Conservation (phyloP, 1,140 invertebrate species). For the Ceratitis capitata region DNA sequence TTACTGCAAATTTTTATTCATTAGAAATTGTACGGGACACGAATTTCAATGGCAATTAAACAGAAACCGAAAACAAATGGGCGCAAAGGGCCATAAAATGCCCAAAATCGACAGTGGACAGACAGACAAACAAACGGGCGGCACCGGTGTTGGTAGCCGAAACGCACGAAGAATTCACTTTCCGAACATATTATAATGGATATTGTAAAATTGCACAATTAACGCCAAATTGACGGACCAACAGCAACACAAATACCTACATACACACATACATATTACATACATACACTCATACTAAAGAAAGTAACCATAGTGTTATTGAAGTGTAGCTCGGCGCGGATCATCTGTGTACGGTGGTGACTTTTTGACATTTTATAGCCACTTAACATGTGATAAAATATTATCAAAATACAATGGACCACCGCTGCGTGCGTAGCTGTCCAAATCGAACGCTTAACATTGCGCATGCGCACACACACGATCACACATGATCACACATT, state of each 20-base stretch:
- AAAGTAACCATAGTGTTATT: too few species aligned
- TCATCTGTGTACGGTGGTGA: slow-evolving; percentile 13
- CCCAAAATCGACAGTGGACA: too few species aligned
- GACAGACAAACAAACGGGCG: background rate
- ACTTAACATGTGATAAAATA: slow-evolving; percentile 41
- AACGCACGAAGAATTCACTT: slow-evolving; percentile 8
- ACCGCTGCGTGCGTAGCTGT: slow-evolving; percentile 11
- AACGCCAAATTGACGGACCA: slow-evolving; percentile 10
- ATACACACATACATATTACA: background rate
- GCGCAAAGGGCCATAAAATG: slow-evolving; percentile 11
- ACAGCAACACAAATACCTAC: background rate
- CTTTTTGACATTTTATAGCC: slow-evolving; percentile 37
- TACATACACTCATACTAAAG: too few species aligned
- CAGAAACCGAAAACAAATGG: slow-evolving; percentile 36
- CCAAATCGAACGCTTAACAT: background rate
- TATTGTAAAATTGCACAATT: slow-evolving; percentile 28
- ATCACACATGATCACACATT: slow-evolving; percentile 31
- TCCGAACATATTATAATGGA: background rate
- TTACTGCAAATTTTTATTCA: slow-evolving; percentile 25
- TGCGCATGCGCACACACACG: background rate
- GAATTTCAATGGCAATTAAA: slow-evolving; percentile 32
- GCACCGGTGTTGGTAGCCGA: background rate
- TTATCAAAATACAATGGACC: slow-evolving; percentile 36
- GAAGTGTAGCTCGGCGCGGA: background rate
- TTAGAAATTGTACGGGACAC: background rate